Percentiles rank a stretch among this genome's conserved stretches.
These are phyloP conservation scores for Mastigias papua DNA, from an alignment of 30 jellyfish, hydroid and myxozoan species.

Conservation along the genomic window DNA sequence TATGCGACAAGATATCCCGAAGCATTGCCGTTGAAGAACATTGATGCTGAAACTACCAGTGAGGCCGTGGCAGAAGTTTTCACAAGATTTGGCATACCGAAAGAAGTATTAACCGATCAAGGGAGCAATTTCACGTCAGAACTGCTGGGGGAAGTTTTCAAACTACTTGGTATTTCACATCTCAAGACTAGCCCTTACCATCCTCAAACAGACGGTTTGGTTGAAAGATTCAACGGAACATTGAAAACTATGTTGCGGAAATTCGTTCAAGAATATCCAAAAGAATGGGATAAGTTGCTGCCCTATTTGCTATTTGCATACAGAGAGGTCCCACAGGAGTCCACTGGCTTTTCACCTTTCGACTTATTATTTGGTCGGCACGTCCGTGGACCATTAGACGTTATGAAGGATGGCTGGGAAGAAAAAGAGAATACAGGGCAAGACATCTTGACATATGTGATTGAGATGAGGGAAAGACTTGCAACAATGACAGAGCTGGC, in stretches of 20 bases:
- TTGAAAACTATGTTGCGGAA: conserved; percentile 17
- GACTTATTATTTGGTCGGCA: conserved; percentile 50
- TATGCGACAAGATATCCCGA: conserved; percentile 59
- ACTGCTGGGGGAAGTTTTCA: conserved; percentile 18
- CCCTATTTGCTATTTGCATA: conserved; percentile 37
- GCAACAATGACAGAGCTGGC: conserved; percentile 3
- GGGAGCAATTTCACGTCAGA: conserved; percentile 32
- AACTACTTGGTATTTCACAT: neutral
- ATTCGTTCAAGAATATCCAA: neutral
- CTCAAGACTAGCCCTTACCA: conserved; percentile 53
- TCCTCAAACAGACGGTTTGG: conserved; percentile 40
- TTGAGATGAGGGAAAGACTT: conserved; percentile 9
- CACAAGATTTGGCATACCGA: conserved; percentile 32
- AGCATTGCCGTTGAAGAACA: conserved; percentile 22
- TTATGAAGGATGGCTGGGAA: conserved; percentile 16
- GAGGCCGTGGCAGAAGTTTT: conserved; percentile 30
- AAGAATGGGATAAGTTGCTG: conserved; percentile 23
- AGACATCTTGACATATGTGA: neutral
- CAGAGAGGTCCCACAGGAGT: conserved; percentile 35
- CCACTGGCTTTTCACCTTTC: conserved; percentile 60
- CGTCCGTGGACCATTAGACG: conserved; percentile 40
- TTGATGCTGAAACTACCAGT: conserved; percentile 24
- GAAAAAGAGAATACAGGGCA: neutral
- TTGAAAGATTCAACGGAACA: conserved; percentile 42
- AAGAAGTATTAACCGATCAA: conserved; percentile 35